Evolutionary conservation across 2,113 vertebrate genomes (phyloP).

Genomic region (Semnornis frantzii): DNA sequence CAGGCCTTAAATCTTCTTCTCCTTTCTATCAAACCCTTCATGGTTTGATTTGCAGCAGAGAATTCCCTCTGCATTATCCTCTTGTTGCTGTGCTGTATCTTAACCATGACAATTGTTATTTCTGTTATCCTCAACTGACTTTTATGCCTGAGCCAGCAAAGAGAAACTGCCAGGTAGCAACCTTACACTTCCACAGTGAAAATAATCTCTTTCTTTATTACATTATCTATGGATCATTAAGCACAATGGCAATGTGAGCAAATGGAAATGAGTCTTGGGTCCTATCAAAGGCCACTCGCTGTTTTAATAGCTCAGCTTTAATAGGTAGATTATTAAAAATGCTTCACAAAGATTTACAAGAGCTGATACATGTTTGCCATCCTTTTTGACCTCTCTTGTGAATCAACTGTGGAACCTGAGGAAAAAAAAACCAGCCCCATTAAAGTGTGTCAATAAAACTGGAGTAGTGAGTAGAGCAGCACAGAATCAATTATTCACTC

Average conservation of each 20-base stretch:
- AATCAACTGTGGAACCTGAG: neutral
- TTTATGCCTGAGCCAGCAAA: neutral
- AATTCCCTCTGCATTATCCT: neutral
- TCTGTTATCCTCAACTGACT: conserved; percentile 34
- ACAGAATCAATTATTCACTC: neutral
- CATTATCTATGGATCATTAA: conserved; percentile 54
- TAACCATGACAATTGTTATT: neutral
- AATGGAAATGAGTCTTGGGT: conserved; percentile 45
- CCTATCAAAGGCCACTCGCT: conserved; percentile 41
- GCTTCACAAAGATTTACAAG: conserved; percentile 15
- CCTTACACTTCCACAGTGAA: conserved; percentile 4
- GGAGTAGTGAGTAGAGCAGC: neutral
- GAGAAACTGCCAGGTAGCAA: conserved; percentile 45
- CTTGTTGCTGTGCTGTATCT: neutral
- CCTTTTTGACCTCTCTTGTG: neutral
- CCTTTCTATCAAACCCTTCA: neutral
- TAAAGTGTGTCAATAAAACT: neutral
- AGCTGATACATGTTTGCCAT: neutral
- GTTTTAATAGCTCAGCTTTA: conserved; percentile 39
- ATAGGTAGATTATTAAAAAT: conserved; percentile 40
- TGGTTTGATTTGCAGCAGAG: neutral
- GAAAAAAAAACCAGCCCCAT: neutral
- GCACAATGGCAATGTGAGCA: conserved; percentile 32
- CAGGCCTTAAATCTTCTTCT: neutral
- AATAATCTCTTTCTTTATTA: conserved; percentile 38